Evolutionary conservation across 1,140 invertebrate species (phyloP).

Genomic region (Drosophila lowei): DNA sequence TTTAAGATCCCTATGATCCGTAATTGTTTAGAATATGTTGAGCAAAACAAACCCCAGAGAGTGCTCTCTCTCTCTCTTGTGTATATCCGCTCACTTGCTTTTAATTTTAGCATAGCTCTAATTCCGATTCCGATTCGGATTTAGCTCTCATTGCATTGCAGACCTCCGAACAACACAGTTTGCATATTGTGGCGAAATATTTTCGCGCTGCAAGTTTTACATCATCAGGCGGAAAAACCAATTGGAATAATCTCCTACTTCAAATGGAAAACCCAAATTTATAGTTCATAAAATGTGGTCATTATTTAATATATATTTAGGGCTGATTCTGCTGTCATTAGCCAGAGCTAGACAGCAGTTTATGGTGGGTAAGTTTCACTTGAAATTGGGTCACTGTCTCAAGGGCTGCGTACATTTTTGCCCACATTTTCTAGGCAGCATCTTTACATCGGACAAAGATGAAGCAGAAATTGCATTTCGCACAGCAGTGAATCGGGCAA

Average conservation of each 20-base stretch:
- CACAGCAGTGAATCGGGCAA: slow-evolving; percentile 83
- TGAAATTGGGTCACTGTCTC: slow-evolving; percentile 56
- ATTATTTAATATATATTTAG: slow-evolving; percentile 23
- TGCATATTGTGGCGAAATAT: slow-evolving; percentile 2
- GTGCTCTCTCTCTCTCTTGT: slow-evolving; percentile 28
- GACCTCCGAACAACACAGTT: slow-evolving; percentile 52
- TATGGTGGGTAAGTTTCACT: slow-evolving; percentile 64
- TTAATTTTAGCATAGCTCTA: slow-evolving; percentile 71
- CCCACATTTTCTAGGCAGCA: slow-evolving; percentile 72
- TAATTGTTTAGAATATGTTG: slow-evolving; percentile 69
- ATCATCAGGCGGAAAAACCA: slow-evolving; percentile 53
- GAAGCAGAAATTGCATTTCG: slow-evolving; percentile 84
- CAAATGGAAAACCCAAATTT: slow-evolving; percentile 18
- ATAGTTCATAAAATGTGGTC: slow-evolving; percentile 37
- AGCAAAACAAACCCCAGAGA: slow-evolving; percentile 72
- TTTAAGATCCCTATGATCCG: not conserved
- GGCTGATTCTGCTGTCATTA: slow-evolving; percentile 25
- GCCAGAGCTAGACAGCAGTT: slow-evolving; percentile 54
- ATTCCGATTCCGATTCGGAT: slow-evolving; percentile 26
- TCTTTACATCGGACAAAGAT: slow-evolving; percentile 82
- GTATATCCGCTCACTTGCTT: slow-evolving; percentile 4
- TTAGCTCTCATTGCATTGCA: slow-evolving; percentile 53
- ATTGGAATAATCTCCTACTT: not conserved
- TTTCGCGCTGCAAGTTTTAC: slow-evolving; percentile 45
- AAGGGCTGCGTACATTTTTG: slow-evolving; percentile 4